Evolutionary conservation across 1,140 invertebrate genomes (phyloP).

Genomic region (Drosophila littoralis): DNA sequence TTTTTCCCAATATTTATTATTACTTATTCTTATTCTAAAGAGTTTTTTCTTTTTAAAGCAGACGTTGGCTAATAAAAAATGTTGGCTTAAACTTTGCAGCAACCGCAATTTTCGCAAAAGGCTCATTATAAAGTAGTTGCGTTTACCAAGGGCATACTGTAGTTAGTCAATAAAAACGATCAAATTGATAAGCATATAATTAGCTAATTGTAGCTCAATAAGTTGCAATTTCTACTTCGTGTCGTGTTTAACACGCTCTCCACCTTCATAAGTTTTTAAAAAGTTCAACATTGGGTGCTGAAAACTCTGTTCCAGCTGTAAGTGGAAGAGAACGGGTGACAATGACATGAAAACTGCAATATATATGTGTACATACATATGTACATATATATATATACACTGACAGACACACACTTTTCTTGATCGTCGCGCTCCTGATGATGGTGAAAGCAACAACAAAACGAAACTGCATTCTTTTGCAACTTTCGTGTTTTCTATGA

Average conservation of each 20-base stretch:
- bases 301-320: conserved; percentile 1
- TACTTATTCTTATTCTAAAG: too few species aligned
- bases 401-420: not conserved
- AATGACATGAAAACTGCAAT: conserved; percentile 15
- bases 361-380: not conserved
- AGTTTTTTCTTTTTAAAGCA: too few species aligned
- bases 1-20: too few species aligned
- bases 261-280: not conserved
- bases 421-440: conserved; percentile 5
- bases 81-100: too few species aligned
- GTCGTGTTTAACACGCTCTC: not conserved
- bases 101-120: too few species aligned
- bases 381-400: not conserved
- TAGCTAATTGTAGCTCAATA: too few species aligned
- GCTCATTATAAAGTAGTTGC: too few species aligned
- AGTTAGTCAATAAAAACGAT: too few species aligned
- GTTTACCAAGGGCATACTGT: too few species aligned
- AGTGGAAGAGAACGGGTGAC: conserved; percentile 3
- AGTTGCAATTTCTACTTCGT: too few species aligned
- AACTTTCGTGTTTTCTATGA: conserved; percentile 7
- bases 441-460: conserved; percentile 8
- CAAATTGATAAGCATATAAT: too few species aligned
- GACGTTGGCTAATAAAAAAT: too few species aligned
- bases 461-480: not conserved
- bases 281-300: not conserved